These are phyloP conservation scores for Psophia crepitans DNA, from an alignment of 2,113 vertebrate species.

Conservation along the genomic window DNA sequence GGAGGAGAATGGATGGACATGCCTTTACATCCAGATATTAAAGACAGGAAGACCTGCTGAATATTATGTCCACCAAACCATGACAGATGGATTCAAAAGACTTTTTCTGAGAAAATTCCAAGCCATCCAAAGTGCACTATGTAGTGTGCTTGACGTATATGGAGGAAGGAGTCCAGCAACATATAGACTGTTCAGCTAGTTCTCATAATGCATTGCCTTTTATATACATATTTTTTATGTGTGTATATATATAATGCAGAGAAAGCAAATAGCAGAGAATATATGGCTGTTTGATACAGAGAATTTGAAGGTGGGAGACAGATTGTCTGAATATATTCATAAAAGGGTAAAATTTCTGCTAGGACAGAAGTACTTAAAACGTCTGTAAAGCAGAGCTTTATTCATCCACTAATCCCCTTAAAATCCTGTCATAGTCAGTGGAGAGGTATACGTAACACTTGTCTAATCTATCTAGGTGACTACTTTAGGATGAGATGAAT, in stretches of 20 bases:
- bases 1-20: neutral
- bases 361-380: neutral
- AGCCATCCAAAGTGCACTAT: neutral
- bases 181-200: neutral
- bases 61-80: neutral
- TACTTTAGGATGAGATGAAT: neutral
- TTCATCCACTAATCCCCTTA: neutral
- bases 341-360: neutral
- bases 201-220: neutral
- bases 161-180: neutral
- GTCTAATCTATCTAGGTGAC: neutral
- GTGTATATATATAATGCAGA: neutral
- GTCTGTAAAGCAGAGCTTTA: neutral
- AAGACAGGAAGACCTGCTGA: neutral
- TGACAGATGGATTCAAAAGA: neutral
- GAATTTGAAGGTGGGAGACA: neutral
- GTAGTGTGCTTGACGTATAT: neutral
- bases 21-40: neutral
- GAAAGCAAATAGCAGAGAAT: neutral
- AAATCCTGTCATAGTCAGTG: neutral
- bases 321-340: neutral
- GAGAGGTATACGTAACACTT: neutral
- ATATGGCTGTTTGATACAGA: neutral
- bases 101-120: neutral
- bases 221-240: neutral